Evolutionary conservation across 2,113 vertebrate species (phyloP).

Genomic region (Dipodomys merriami): DNA sequence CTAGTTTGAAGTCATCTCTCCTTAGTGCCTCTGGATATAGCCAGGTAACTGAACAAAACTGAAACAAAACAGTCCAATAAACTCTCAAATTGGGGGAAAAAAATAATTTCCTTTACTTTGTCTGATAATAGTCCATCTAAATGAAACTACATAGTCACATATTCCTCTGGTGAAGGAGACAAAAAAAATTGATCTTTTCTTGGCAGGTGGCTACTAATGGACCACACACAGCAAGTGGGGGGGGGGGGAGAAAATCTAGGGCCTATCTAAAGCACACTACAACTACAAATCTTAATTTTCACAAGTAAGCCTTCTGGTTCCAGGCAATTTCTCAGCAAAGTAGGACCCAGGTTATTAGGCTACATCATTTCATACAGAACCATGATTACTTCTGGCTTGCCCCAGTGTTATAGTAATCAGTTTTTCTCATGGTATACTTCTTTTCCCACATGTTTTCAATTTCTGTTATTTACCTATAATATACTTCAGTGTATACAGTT

Average conservation of each 20-base stretch:
- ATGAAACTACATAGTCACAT: slow-evolving; percentile 45
- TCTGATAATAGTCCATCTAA: slow-evolving; percentile 46
- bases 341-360: neutral
- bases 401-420: neutral
- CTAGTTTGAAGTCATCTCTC: slow-evolving; percentile 55
- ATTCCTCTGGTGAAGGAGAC: slow-evolving; percentile 46
- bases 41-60: slow-evolving; percentile 42
- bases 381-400: slow-evolving; percentile 46
- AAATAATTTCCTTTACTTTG: slow-evolving; percentile 61
- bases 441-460: slow-evolving; percentile 4
- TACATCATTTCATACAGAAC: neutral
- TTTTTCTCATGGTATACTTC: neutral
- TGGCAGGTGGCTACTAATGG: slow-evolving; percentile 24
- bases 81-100: slow-evolving; percentile 49
- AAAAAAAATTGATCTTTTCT: slow-evolving; percentile 52
- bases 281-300: slow-evolving; percentile 50
- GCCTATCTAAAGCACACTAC: slow-evolving; percentile 5
- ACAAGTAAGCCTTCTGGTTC: slow-evolving; percentile 6
- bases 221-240: slow-evolving; percentile 29
- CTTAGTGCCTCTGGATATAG: slow-evolving; percentile 38
- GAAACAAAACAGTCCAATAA: slow-evolving; percentile 49
- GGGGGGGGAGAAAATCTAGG: neutral
- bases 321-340: slow-evolving; percentile 48
- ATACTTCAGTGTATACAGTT: neutral
- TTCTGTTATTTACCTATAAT: neutral